Evolutionary conservation across 2,888 invertebrate species (phyloP), one percentile per base, ranked within the genome.

Genomic region (Diaprepes abbreviatus): DNA sequence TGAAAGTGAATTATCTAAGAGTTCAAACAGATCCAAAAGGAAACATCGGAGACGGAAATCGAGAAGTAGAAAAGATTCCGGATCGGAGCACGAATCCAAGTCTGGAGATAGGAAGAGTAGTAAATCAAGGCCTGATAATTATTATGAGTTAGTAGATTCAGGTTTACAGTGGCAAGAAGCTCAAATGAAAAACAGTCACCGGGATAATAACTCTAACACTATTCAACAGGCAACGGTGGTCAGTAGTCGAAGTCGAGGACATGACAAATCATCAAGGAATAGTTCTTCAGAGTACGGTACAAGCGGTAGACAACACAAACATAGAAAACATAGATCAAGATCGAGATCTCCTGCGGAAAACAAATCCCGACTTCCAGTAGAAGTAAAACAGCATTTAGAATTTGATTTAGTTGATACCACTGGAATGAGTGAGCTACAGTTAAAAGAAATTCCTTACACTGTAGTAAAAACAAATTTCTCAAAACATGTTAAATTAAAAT

Each of bases 91-190:
- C 73, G 92, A 92, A 76, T 89, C 89, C 62, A 86, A 88, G 76
- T 84, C 87, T 17, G 64, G 70, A 7, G 74, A 76, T 9, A 73
- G 74, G 14, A 66, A 72, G 55, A 72, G 74, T 12, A 73, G 63
- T 48, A 66, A 71, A 38, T 69, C 74, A 1, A 74, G 75, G 21
- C 73, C 79, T 5, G 63, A 72, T 16, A 76, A 78, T 50, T 84
- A 85, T 72, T 87, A 89, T 65, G 94, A 94, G 83, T 86, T 95
- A 78, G 91, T 96, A 50, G 95, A 95, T 81, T 95, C 95, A 5
- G 93, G 93, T 77, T 90, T 91, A 59, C 95, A 95, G 83, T 96
- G 95, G 95, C 91, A 92, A 76, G 94, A 95, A 85, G 93, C 94
- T 45, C 92, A 95, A 58, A 91, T 95, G 17, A 82, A 89, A 91